Conservation (phyloP, 2,888 invertebrate species). For the Hemistola chrysoprasaria region DNA sequence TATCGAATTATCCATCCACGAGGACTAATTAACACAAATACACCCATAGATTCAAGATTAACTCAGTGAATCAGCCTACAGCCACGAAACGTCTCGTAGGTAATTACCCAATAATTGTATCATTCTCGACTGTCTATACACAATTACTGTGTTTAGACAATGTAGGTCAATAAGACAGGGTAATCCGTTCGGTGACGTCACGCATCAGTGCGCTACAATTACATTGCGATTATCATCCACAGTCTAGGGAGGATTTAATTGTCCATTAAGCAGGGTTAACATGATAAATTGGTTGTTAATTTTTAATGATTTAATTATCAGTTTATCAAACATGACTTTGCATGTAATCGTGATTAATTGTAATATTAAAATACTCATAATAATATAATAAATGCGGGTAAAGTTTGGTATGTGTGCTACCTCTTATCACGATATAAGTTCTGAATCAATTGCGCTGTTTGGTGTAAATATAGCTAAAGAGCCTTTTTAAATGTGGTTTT, state of each 20-base stretch:
- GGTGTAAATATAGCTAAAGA: too few relatives aligned
- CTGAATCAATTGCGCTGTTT: too few relatives aligned
- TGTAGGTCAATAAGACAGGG: slow-evolving; percentile 3
- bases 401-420: too few relatives aligned
- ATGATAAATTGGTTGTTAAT: not conserved
- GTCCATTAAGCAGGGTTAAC: too few relatives aligned
- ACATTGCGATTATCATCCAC: slow-evolving; percentile 23
- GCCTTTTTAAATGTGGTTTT: too few relatives aligned
- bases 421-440: too few relatives aligned
- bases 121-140: slow-evolving; percentile 4
- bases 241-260: too few relatives aligned
- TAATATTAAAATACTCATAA: too few relatives aligned
- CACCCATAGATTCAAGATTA: not conserved
- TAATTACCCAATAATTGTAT: slow-evolving; percentile 22
- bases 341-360: too few relatives aligned
- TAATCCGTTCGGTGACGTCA: slow-evolving; percentile 43
- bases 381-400: too few relatives aligned
- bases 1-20: too few relatives aligned
- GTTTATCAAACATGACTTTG: too few relatives aligned
- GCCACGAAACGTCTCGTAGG: slow-evolving; percentile 11
- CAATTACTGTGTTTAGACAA: slow-evolving; percentile 4
- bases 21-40: slow-evolving; percentile 2
- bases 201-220: slow-evolving; percentile 41
- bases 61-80: not conserved
- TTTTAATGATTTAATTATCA: not conserved